phyloP scores from a whole-genome alignment of 2,888 invertebrate species.

The Molorchus minor region DNA sequence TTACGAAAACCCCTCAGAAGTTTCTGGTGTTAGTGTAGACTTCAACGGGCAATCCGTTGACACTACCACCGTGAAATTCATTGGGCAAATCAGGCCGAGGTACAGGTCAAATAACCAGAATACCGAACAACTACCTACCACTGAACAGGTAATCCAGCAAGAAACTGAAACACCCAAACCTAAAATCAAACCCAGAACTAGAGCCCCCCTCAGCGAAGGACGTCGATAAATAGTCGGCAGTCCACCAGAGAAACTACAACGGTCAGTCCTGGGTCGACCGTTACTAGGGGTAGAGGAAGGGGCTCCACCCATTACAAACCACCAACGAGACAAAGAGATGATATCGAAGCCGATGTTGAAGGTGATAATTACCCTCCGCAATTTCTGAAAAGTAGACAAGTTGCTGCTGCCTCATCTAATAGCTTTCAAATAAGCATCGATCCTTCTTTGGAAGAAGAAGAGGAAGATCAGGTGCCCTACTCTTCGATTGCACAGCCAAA shows the following conservation, averaged over 20 bases:
- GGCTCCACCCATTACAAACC: constrained; percentile 67
- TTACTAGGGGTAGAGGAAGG: constrained; percentile 59
- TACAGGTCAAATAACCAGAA: constrained; percentile 41
- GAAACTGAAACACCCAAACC: constrained; percentile 41
- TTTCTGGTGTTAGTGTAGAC: constrained; percentile 8
- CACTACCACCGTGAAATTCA: constrained; percentile 48
- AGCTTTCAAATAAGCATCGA: constrained; percentile 60
- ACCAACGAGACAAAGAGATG: constrained; percentile 54
- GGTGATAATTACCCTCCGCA: constrained; percentile 64
- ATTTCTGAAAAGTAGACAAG: constrained; percentile 51
- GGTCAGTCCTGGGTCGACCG: constrained; percentile 42
- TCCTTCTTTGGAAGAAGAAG: constrained; percentile 51
- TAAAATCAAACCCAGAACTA: constrained; percentile 42
- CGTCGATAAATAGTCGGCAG: no score
- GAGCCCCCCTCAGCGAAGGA: constrained; percentile 35
- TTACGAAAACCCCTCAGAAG: constrained; percentile 13
- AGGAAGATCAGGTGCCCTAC: constrained; percentile 67
- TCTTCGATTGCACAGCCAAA: constrained; percentile 67
- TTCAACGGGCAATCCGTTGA: constrained; percentile 23
- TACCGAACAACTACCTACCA: constrained; percentile 14
- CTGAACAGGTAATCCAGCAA: constrained; percentile 29
- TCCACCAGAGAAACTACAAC: no score
- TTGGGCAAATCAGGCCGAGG: constrained; percentile 58
- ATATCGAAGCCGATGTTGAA: constrained; percentile 59
- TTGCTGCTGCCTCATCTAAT: constrained; percentile 48